Percentiles rank a stretch among this genome's conserved stretches.
Evolutionary conservation across 2,113 vertebrate genomes (phyloP).

Genomic region (Phylloscopus trochiloides): DNA sequence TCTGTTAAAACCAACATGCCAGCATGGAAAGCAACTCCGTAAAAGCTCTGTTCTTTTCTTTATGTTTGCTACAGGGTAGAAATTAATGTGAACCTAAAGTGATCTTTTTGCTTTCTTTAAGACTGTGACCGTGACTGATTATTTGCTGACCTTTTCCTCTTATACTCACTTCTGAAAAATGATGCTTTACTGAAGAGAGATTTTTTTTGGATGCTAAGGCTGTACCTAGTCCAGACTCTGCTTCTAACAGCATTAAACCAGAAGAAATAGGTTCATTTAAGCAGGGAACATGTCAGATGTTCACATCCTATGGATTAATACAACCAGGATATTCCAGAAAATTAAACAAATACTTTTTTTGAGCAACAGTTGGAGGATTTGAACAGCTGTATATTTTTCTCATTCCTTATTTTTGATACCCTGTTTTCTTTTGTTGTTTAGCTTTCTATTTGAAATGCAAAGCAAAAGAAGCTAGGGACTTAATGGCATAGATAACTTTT

Average conservation of each 20-base stretch:
- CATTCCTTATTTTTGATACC: not conserved
- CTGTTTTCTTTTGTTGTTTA: not conserved
- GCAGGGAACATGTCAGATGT: not conserved
- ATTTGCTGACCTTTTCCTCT: not conserved
- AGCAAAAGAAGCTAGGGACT: not conserved
- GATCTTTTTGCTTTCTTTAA: not conserved
- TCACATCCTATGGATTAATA: conserved; percentile 2
- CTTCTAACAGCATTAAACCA: not conserved
- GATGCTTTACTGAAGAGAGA: not conserved
- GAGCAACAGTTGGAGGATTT: not conserved
- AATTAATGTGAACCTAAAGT: not conserved
- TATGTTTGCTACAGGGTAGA: not conserved
- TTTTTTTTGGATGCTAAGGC: not conserved
- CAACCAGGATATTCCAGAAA: conserved; percentile 6
- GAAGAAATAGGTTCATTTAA: conserved; percentile 23
- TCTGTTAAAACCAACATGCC: not conserved
- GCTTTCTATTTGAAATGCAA: not conserved
- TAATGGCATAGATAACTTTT: not conserved
- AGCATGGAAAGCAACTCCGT: not conserved
- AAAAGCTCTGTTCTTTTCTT: not conserved
- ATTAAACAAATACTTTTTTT: not conserved
- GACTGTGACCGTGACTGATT: not conserved
- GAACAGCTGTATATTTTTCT: not conserved
- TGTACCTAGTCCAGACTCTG: not conserved
- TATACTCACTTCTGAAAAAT: not conserved